These are phyloP conservation scores for Aphrophora alni DNA, from an alignment of 2,888 invertebrate species.

Conservation along the genomic window DNA sequence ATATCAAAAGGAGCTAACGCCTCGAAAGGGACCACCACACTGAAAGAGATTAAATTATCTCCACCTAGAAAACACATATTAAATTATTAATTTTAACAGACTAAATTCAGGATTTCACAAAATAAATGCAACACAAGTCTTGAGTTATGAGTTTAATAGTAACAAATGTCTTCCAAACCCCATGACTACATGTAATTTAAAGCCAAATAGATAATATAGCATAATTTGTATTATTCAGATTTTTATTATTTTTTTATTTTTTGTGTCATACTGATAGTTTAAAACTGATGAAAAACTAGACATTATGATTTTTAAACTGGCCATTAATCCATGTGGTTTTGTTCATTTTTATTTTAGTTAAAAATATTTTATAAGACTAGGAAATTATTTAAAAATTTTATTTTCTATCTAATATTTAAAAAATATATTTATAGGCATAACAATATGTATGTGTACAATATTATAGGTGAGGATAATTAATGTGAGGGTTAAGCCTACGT, in stretches of 20 bases:
- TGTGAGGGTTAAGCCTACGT: neutral
- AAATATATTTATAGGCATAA: conserved; percentile 48
- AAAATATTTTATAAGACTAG: conserved; percentile 1
- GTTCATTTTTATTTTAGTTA: neutral
- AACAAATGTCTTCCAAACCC: neutral
- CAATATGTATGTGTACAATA: neutral
- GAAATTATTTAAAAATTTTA: conserved; percentile 23
- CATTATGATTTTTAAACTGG: neutral
- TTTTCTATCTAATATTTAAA: conserved; percentile 47
- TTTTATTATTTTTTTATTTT: no score
- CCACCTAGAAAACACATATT: no score
- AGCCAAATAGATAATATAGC: neutral
- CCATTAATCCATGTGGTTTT: neutral
- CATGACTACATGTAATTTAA: neutral
- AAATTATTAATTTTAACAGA: no score
- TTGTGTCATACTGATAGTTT: neutral
- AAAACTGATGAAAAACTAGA: neutral
- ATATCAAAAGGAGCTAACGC: no score
- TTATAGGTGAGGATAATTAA: neutral
- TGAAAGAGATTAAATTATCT: no score
- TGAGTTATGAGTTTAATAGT: neutral
- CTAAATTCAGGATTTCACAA: neutral
- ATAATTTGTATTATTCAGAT: neutral
- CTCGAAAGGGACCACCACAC: no score
- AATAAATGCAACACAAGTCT: neutral